phyloP scores from a whole-genome alignment of 2,888 invertebrate species.

The Hirtodrosophila histrioides region DNA sequence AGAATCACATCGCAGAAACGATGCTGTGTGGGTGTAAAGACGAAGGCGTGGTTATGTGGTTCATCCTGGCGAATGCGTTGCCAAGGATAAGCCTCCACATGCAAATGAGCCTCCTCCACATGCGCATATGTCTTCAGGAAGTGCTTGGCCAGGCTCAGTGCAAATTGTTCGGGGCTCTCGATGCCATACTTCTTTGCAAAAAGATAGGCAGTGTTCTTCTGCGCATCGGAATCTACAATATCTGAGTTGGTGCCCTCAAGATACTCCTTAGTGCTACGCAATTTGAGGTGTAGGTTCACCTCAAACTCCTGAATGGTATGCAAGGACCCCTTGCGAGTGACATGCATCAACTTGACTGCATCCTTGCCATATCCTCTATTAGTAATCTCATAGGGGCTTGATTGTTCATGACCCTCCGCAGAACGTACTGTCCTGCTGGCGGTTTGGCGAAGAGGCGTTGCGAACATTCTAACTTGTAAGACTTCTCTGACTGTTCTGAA shows the following conservation, averaged over 20 bases:
- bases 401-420: conserved; percentile 7
- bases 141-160: conserved; percentile 89
- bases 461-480: conserved; percentile 62
- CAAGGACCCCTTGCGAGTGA: conserved; percentile 87
- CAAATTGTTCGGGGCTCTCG: conserved; percentile 91
- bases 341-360: conserved; percentile 89
- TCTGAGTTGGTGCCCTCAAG: conserved; percentile 89
- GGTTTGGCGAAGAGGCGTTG: conserved; percentile 61
- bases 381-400: conserved; percentile 71
- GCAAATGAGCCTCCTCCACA: conserved; percentile 88
- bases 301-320: conserved; percentile 91
- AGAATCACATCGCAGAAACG: conserved; percentile 89
- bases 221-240: conserved; percentile 92
- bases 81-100: conserved; percentile 91
- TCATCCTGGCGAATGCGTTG: conserved; percentile 87
- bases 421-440: conserved; percentile 1
- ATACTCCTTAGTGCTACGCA: conserved; percentile 90
- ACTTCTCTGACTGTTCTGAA: too few species aligned
- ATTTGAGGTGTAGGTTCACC: conserved; percentile 89
- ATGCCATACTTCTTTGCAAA: conserved; percentile 91
- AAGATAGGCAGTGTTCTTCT: conserved; percentile 92
- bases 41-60: conserved; percentile 91
- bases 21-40: conserved; percentile 88
- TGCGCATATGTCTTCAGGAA: conserved; percentile 91
- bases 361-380: conserved; percentile 88